These are phyloP conservation scores for Meteorus sp. DNA, from an alignment of 1,140 invertebrate genomes.

Conservation along the genomic window DNA sequence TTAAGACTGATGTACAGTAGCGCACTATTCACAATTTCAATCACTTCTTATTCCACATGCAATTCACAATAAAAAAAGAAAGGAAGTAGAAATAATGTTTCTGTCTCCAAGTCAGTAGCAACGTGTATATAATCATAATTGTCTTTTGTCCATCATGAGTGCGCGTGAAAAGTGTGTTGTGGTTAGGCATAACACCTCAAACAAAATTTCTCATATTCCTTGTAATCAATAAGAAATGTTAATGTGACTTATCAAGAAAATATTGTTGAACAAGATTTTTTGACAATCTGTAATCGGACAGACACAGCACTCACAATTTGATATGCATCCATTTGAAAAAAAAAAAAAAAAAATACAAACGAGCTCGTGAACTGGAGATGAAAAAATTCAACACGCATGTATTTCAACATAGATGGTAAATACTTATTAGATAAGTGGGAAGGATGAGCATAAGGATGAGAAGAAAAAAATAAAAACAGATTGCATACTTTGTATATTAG, in stretches of 20 bases:
- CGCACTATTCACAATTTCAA: slow-evolving; percentile 61
- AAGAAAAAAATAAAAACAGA: slow-evolving; percentile 30
- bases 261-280: too few relatives aligned
- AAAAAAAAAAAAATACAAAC: not conserved
- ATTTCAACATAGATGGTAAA: slow-evolving; percentile 48
- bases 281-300: too few relatives aligned
- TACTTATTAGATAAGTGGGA: slow-evolving; percentile 53
- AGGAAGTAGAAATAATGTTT: not conserved
- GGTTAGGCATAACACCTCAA: too few relatives aligned
- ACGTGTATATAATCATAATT: slow-evolving; percentile 13
- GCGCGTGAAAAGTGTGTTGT: not conserved
- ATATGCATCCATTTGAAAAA: not conserved
- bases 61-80: slow-evolving; percentile 3
- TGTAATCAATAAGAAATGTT: too few relatives aligned
- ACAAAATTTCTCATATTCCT: too few relatives aligned
- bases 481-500: slow-evolving; percentile 61
- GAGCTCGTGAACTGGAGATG: slow-evolving; percentile 16
- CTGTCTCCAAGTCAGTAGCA: not conserved
- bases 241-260: too few relatives aligned
- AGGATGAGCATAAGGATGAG: slow-evolving; percentile 48
- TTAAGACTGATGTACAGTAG: slow-evolving; percentile 62
- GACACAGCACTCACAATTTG: too few relatives aligned
- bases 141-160: slow-evolving; percentile 2
- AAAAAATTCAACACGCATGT: slow-evolving; percentile 40
- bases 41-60: not conserved